Conservation (phyloP, 2,888 invertebrate genomes). For the Dexiosoma caninum region DNA sequence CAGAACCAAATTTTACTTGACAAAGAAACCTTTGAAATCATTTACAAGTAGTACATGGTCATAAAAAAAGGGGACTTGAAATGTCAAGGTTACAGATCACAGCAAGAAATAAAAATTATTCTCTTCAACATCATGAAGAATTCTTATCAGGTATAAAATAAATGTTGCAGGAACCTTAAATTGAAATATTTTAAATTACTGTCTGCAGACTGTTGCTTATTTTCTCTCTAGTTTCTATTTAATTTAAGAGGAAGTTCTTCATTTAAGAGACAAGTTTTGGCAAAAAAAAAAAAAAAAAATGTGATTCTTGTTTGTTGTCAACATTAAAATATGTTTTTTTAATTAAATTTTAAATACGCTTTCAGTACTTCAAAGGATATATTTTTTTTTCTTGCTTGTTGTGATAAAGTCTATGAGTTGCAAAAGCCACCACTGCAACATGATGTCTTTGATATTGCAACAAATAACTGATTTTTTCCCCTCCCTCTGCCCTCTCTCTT, state of each 20-base stretch:
- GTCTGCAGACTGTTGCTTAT: conserved; percentile 5
- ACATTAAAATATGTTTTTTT: conserved; percentile 38
- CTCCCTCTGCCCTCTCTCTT: no score
- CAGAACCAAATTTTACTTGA: not conserved
- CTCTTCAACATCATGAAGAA: not conserved
- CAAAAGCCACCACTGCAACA: conserved; percentile 3
- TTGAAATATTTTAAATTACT: conserved; percentile 5
- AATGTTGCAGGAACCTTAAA: conserved; percentile 19
- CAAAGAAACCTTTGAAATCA: not conserved
- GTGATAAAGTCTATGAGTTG: not conserved
- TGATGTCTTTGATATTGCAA: conserved; percentile 46
- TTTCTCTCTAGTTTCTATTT: conserved; percentile 12
- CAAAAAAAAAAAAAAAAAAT: not conserved
- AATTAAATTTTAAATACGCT: conserved; percentile 48
- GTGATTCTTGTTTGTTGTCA: conserved; percentile 17
- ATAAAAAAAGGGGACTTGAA: not conserved
- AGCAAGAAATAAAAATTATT: no score
- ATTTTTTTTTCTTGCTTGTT: no score
- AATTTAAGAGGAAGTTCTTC: conserved; percentile 34
- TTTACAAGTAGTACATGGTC: not conserved
- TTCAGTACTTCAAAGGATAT: conserved; percentile 48
- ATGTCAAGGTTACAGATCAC: conserved; percentile 14
- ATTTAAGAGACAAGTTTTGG: conserved; percentile 24
- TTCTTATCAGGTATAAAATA: not conserved
- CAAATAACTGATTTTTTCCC: conserved; percentile 9